Conservation (phyloP, 2,888 invertebrate genomes). For the Ryuthela nishihirai region DNA sequence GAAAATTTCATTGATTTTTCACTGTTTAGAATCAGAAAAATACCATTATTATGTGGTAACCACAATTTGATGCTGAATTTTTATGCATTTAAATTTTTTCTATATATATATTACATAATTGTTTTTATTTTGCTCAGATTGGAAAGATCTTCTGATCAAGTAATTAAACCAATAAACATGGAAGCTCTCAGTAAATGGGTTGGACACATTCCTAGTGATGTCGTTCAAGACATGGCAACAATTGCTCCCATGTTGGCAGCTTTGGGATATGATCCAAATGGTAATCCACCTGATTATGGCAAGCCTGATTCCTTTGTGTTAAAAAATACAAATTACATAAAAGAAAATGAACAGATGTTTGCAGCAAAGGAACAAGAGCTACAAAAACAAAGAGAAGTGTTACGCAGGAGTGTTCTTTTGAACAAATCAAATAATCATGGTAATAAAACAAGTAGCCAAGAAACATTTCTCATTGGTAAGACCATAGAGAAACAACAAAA, state of each 20-base stretch:
- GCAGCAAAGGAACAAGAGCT: constrained; percentile 44
- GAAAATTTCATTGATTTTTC: too few relatives aligned
- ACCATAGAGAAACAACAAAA: too few relatives aligned
- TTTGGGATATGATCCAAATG: constrained; percentile 88
- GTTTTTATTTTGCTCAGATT: too few relatives aligned
- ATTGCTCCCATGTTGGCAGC: constrained; percentile 92
- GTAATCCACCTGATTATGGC: constrained; percentile 94
- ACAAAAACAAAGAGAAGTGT: constrained; percentile 36
- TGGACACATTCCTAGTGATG: constrained; percentile 64
- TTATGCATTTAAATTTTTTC: too few relatives aligned
- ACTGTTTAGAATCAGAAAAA: too few relatives aligned
- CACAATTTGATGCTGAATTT: too few relatives aligned
- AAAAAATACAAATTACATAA: constrained; percentile 52
- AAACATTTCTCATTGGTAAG: too few relatives aligned
- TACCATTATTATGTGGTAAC: too few relatives aligned
- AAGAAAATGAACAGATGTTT: constrained; percentile 50
- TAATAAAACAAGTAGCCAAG: too few relatives aligned
- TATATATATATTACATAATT: too few relatives aligned
- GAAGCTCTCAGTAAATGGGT: constrained; percentile 72
- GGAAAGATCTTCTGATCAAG: constrained; percentile 96
- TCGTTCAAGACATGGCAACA: constrained; percentile 84
- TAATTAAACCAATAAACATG: constrained; percentile 94
- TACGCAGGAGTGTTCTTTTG: constrained; percentile 10
- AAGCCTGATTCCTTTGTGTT: constrained; percentile 71
- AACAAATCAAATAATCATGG: not conserved